These are phyloP conservation scores for Halcyon leucocephala DNA, from an alignment of 2,797 vertebrate genomes.

Conservation along the genomic window DNA sequence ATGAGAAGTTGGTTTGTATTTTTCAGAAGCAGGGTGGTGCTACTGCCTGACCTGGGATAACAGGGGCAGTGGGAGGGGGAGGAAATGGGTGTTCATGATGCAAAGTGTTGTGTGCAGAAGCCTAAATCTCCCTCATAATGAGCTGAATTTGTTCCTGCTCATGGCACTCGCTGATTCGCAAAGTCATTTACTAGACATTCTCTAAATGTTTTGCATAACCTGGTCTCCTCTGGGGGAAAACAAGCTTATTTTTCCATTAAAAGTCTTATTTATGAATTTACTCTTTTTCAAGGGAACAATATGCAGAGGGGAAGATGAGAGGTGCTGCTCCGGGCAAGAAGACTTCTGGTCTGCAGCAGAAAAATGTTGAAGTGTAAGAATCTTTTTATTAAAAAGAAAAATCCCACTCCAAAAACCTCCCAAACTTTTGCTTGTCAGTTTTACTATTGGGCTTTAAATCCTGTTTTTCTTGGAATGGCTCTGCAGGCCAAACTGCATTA, in stretches of 20 bases:
- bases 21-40: background rate
- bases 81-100: background rate
- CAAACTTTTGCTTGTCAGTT: background rate
- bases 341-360: constrained; percentile 94
- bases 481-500: background rate
- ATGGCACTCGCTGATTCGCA: constrained; percentile 26
- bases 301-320: constrained; percentile 98
- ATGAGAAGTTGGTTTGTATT: background rate
- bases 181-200: background rate
- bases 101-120: background rate
- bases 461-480: background rate
- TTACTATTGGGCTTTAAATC: background rate
- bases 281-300: constrained; percentile 86
- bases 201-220: background rate
- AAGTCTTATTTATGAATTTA: background rate
- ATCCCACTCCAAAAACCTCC: background rate
- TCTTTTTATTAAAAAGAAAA: background rate
- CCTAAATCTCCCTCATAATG: background rate
- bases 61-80: background rate
- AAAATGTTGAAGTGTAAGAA: constrained; percentile 94
- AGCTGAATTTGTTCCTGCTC: constrained; percentile 34
- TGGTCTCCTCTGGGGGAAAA: background rate
- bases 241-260: background rate
- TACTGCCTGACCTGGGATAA: background rate
- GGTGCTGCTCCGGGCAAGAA: constrained; percentile 96